phyloP scores from a whole-genome alignment of 2,888 invertebrate genomes.

The Lutraria lutraria region DNA sequence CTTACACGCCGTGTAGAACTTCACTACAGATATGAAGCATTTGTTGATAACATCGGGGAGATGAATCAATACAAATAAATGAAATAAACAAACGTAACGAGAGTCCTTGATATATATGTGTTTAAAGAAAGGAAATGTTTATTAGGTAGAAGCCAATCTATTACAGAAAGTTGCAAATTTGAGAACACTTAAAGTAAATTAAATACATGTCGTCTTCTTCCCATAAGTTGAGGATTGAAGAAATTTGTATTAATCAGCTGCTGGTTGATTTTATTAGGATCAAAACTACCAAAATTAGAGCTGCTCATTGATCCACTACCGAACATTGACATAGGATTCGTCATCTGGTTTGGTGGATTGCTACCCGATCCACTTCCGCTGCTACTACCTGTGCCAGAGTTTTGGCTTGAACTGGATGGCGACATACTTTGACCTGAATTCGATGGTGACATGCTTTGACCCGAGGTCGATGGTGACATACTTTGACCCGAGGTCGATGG shows the following conservation, averaged over 20 bases:
- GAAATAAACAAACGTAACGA: too few relatives aligned
- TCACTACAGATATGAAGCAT: too few relatives aligned
- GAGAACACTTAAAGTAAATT: neutral
- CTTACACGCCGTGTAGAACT: too few relatives aligned
- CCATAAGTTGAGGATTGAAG: constrained; percentile 54
- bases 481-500: constrained; percentile 32
- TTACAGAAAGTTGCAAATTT: too few relatives aligned
- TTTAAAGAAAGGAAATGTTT: too few relatives aligned
- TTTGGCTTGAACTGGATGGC: constrained; percentile 17
- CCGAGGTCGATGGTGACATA: constrained; percentile 47
- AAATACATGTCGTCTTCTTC: constrained; percentile 19
- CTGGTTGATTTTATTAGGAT: constrained; percentile 69
- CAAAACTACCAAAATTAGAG: constrained; percentile 63
- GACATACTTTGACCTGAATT: constrained; percentile 35
- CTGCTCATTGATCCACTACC: constrained; percentile 38
- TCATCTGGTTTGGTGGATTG: constrained; percentile 55
- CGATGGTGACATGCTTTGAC: constrained; percentile 35
- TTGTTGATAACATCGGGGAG: too few relatives aligned
- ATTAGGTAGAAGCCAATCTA: too few relatives aligned
- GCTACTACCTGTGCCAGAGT: constrained; percentile 19
- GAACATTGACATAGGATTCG: constrained; percentile 53
- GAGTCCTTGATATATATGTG: too few relatives aligned
- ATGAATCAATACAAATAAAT: too few relatives aligned
- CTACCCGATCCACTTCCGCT: constrained; percentile 37
- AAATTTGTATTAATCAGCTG: constrained; percentile 58